Evolutionary conservation across 2,797 vertebrate genomes (phyloP).

Genomic region (Eidolon dupreanum): DNA sequence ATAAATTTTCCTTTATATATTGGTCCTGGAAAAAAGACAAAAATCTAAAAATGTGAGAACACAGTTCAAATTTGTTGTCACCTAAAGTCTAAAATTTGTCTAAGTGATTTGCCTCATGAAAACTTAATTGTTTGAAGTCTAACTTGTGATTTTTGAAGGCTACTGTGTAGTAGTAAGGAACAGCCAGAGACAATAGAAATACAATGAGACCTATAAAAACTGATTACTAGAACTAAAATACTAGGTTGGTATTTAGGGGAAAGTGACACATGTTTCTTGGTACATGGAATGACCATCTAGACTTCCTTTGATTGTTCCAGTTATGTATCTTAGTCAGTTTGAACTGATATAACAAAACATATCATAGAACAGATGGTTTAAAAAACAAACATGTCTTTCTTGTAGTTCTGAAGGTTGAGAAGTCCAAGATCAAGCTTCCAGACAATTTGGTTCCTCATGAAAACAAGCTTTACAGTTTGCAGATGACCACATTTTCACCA

Average conservation of each 20-base stretch:
- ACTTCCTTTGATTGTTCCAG: neutral
- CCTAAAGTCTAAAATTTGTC: neutral
- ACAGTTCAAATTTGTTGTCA: neutral
- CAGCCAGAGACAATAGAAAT: neutral
- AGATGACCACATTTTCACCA: neutral
- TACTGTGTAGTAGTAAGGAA: neutral
- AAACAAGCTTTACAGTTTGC: neutral
- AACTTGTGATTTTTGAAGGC: neutral
- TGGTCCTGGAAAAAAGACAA: neutral
- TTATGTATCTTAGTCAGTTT: neutral
- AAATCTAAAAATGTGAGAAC: neutral
- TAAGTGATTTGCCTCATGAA: neutral
- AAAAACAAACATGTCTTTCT: neutral
- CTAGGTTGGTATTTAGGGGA: neutral
- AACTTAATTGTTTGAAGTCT: neutral
- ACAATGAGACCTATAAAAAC: neutral
- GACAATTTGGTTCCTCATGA: neutral
- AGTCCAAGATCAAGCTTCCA: neutral
- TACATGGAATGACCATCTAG: neutral
- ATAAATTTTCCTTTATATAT: neutral
- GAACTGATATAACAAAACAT: neutral
- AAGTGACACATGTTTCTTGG: neutral
- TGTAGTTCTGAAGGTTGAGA: neutral
- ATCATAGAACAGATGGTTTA: rapidly evolving
- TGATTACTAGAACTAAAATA: neutral